Evolutionary conservation across 2,797 vertebrate genomes (phyloP).

Genomic region (Muscicapa striata): DNA sequence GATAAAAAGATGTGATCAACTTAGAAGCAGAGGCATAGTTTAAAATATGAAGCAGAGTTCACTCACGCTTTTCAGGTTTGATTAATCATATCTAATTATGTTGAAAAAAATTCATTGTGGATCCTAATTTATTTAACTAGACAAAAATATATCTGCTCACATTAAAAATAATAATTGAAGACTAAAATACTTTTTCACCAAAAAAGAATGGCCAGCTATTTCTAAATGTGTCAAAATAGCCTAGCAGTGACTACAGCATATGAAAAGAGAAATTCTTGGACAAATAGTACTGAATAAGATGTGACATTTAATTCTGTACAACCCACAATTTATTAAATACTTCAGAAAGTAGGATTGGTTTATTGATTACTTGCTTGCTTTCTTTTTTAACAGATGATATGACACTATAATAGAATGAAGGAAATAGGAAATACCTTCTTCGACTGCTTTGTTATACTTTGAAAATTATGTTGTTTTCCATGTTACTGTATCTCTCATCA

Average conservation of each 20-base stretch:
- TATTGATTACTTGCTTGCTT: neutral
- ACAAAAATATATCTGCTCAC: neutral
- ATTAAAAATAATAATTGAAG: neutral
- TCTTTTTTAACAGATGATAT: neutral
- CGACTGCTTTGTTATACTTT: neutral
- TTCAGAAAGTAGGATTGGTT: neutral
- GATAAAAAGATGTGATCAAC: neutral
- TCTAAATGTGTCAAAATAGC: neutral
- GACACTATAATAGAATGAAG: neutral
- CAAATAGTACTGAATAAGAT: neutral
- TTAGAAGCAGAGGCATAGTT: neutral
- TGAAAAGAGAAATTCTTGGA: neutral
- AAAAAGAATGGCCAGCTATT: neutral
- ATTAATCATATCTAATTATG: neutral
- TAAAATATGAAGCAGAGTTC: neutral
- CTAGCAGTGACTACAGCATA: neutral
- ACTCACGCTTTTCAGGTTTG: neutral
- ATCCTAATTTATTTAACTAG: neutral
- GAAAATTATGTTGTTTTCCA: neutral
- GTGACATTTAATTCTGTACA: neutral
- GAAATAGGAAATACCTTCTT: neutral
- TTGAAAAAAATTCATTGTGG: neutral
- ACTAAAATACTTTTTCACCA: neutral
- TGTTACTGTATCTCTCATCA: neutral
- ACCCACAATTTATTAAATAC: neutral